Evolutionary conservation across 2,888 invertebrate genomes (phyloP), one percentile per base, ranked within the genome.

Genomic region (Xanthia togata): DNA sequence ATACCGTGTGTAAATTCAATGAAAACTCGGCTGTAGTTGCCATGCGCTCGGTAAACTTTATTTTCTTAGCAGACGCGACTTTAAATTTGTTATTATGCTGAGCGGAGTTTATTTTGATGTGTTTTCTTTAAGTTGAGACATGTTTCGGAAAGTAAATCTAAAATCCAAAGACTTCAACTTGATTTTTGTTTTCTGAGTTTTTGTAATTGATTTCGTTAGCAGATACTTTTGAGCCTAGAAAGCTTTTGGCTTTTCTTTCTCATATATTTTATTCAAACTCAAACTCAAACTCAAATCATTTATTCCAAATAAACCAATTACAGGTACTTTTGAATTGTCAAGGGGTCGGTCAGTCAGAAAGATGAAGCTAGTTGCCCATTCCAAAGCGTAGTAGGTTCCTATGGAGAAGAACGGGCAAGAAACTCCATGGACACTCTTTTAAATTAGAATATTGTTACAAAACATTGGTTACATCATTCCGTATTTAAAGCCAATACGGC

Each of bases 71-170:
- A 82, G 84, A 80, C 63, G 79, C 60, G 76, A 72, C 78, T 74
- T 64, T 31, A 75, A 89, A 70, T 86, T 87, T 83, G 68, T 82
- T 87, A 85, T 86, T 84, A 87, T 82, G 80, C 77, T 74, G 77
- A 71, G 41, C 59, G 47, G 73, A 85, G 79, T 89, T 86, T 79
- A 85, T 85, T 89, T 81, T 81, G 84, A 87, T 87, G 75, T 87
- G 75, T 82, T 87, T 84, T 82, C 78, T 85, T 84, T 47, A 70
- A 31, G 65, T 38, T 72, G n/a, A 76, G 55, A 82, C 70, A 70
- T 78, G 60, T 87, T 78, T 82, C 41, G 53, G 38, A 62, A 78
- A 78, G 60, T 76, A 76, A 76, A 79, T 75, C 63, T 73, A 78
- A 79, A 78, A 67, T 70, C 41, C 38, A 17, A 72, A 31, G 26